phyloP scores from a whole-genome alignment of 2,888 invertebrate species.

The Lepetodrilus schrolli region DNA sequence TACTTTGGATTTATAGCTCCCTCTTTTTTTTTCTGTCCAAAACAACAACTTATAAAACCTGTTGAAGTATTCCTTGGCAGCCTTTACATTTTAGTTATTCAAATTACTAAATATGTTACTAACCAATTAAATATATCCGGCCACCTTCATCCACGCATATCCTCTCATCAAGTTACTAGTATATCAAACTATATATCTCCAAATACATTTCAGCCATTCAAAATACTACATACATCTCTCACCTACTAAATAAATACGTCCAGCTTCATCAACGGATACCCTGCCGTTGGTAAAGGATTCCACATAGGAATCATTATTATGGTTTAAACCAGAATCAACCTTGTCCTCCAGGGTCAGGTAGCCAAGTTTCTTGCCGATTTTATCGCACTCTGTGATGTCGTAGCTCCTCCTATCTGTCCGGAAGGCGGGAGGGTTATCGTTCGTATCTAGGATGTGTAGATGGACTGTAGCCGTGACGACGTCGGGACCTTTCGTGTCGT shows the following conservation, averaged over 20 bases:
- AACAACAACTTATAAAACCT: too few species aligned
- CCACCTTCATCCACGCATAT: background rate
- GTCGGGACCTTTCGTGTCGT: slow-evolving; percentile 18
- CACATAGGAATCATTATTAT: background rate
- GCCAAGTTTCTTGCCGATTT: background rate
- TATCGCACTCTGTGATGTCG: background rate
- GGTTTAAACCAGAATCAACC: background rate
- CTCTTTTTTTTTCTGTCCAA: too few species aligned
- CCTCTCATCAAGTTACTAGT: background rate
- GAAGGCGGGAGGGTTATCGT: slow-evolving; percentile 20
- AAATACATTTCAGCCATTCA: background rate
- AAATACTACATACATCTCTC: background rate
- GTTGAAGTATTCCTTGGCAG: too few species aligned
- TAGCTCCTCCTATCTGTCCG: background rate
- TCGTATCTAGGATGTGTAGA: background rate
- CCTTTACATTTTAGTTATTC: too few species aligned
- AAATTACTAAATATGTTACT: too few species aligned
- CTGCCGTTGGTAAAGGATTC: background rate
- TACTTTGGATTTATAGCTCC: too few species aligned
- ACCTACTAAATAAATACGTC: slow-evolving; percentile 1
- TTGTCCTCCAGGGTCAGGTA: background rate
- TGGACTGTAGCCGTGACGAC: background rate
- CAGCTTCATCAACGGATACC: background rate
- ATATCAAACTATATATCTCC: background rate
- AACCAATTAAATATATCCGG: background rate